phyloP scores from a whole-genome alignment of 2,888 invertebrate species.

The Chymomyza fuscimana region DNA sequence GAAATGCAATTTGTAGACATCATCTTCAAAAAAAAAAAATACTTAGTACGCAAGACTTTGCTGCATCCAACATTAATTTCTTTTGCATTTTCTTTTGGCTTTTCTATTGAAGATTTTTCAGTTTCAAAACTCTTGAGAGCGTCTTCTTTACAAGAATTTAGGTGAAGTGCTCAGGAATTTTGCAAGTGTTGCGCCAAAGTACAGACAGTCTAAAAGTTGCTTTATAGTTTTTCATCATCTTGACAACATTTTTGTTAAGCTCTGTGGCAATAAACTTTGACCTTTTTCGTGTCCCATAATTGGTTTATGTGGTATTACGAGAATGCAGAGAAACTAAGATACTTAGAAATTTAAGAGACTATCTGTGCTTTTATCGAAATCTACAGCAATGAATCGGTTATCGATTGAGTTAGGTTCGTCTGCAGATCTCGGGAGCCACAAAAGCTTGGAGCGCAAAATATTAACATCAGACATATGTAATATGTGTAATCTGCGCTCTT shows the following conservation, averaged over 20 bases:
- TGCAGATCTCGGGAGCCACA: too few relatives aligned
- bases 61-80: not conserved
- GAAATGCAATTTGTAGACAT: conserved; percentile 68
- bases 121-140: not conserved
- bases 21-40: conserved; percentile 32
- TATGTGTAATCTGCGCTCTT: too few relatives aligned
- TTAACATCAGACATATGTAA: too few relatives aligned
- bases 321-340: not conserved
- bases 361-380: too few relatives aligned
- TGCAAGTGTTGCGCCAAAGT: not conserved
- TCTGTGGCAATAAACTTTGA: not conserved
- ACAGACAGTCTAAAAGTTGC: not conserved
- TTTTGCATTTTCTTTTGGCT: not conserved
- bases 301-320: not conserved
- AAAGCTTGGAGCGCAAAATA: too few relatives aligned
- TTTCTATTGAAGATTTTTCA: not conserved
- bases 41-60: not conserved
- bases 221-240: not conserved
- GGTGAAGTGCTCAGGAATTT: not conserved
- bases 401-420: too few relatives aligned
- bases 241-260: not conserved
- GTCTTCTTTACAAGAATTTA: not conserved
- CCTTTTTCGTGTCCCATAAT: not conserved
- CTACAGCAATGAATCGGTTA: too few relatives aligned
- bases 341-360: too few relatives aligned